These are phyloP conservation scores for Meteorus cinctellus DNA, from an alignment of 2,888 invertebrate genomes.

Conservation along the genomic window DNA sequence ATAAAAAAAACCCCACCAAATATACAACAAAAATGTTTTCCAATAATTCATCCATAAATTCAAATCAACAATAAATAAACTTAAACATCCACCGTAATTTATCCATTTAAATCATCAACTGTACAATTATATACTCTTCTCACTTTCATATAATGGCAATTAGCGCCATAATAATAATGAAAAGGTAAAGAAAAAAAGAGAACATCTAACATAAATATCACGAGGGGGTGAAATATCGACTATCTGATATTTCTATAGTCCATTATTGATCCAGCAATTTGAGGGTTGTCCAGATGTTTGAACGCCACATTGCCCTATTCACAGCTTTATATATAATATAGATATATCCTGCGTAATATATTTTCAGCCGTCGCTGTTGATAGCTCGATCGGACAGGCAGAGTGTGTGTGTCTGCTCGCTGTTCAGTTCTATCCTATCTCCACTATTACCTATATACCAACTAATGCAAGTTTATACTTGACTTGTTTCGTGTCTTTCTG, in stretches of 20 bases:
- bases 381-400: background rate
- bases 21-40: too few relatives aligned
- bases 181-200: background rate
- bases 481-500: slow-evolving; percentile 20
- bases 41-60: too few relatives aligned
- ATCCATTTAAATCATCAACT: too few relatives aligned
- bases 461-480: background rate
- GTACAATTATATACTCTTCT: too few relatives aligned
- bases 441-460: background rate
- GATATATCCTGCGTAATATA: background rate
- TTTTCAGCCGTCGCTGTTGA: slow-evolving; percentile 16
- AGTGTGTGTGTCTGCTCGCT: background rate
- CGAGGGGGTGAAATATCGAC: background rate
- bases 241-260: background rate
- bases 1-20: too few relatives aligned
- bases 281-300: slow-evolving; percentile 58
- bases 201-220: background rate
- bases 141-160: too few relatives aligned
- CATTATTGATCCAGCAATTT: slow-evolving; percentile 59
- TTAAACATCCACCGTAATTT: too few relatives aligned
- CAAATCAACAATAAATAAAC: too few relatives aligned
- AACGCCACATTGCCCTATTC: slow-evolving; percentile 44
- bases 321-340: background rate
- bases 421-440: background rate
- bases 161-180: too few relatives aligned